A percentile compares a stretch with the other conserved stretches of the same genome.
Evolutionary conservation across 2,888 invertebrate species (phyloP).

Genomic region (Marasmarcha lunaedactyla): DNA sequence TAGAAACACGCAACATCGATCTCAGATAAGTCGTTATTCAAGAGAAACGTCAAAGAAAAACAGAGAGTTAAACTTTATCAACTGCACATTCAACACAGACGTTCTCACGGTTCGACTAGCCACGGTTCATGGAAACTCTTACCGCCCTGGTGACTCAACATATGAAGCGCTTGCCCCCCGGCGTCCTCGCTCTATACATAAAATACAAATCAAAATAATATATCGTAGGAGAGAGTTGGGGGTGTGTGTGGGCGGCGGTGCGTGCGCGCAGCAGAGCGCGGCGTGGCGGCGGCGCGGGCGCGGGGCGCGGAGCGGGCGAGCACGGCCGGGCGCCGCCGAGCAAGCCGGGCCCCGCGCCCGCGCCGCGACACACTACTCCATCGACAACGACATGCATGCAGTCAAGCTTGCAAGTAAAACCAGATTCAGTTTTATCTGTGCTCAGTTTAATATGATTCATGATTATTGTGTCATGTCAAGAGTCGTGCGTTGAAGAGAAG

Average conservation of each 20-base stretch:
- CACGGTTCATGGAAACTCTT: conserved; percentile 74
- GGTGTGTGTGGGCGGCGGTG: conserved; percentile 55
- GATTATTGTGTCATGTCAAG: conserved; percentile 68
- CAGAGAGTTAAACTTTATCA: conserved; percentile 60
- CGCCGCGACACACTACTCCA: conserved; percentile 46
- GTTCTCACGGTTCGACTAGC: conserved; percentile 67
- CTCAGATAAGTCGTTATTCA: conserved; percentile 66
- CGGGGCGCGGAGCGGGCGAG: conserved; percentile 17
- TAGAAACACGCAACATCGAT: conserved; percentile 70
- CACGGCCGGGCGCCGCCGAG: neutral
- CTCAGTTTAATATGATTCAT: conserved; percentile 68
- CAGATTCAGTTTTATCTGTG: conserved; percentile 68
- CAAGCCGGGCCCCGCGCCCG: conserved; percentile 12
- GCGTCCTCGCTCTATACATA: conserved; percentile 91
- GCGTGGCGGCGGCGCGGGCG: conserved; percentile 12
- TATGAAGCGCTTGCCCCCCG: conserved; percentile 90
- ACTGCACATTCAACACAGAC: conserved; percentile 71
- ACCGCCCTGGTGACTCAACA: conserved; percentile 95
- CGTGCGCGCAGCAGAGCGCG: conserved; percentile 17
- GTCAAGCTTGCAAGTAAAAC: conserved; percentile 69
- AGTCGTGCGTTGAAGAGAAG: conserved; percentile 71
- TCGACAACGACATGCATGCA: conserved; percentile 67
- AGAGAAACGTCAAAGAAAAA: conserved; percentile 70
- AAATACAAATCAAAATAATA: conserved; percentile 71
- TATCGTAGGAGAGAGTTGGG: conserved; percentile 64